phyloP scores from a whole-genome alignment of 2,888 invertebrate species.

The Caenorhabditis imperialis region DNA sequence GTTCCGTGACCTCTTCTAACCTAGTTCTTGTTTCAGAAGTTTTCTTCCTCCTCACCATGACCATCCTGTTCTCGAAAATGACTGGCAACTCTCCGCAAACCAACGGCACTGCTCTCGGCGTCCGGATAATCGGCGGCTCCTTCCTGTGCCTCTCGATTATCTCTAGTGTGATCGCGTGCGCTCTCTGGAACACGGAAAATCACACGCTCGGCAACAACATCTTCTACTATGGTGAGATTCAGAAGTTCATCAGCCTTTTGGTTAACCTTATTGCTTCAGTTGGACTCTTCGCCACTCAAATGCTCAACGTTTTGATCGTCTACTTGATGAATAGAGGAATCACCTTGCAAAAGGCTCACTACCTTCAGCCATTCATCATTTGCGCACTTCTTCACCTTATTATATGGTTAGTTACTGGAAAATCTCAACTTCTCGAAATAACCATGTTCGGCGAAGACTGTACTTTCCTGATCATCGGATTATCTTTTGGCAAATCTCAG shows the following conservation, averaged over 20 bases:
- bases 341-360: conserved; percentile 54
- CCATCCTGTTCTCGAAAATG: conserved; percentile 50
- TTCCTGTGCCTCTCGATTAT: conserved; percentile 55
- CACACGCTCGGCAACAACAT: conserved; percentile 46
- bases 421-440: too few relatives aligned
- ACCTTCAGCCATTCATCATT: conserved; percentile 58
- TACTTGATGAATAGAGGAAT: conserved; percentile 56
- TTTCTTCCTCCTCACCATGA: conserved; percentile 19
- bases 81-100: conserved; percentile 53
- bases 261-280: conserved; percentile 25
- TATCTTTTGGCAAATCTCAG: too few relatives aligned
- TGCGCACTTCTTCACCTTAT: conserved; percentile 55
- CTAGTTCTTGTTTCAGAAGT: too few relatives aligned
- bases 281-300: conserved; percentile 47
- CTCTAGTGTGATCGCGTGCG: conserved; percentile 54
- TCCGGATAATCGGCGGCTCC: conserved; percentile 54
- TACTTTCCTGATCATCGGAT: conserved; percentile 27
- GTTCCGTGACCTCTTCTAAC: too few relatives aligned
- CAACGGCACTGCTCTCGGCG: conserved; percentile 52
- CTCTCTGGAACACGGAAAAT: conserved; percentile 47
- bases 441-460: conserved; percentile 6
- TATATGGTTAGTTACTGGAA: conserved; percentile 56
- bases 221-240: conserved; percentile 45
- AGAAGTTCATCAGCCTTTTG: not conserved
- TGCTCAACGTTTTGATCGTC: conserved; percentile 53